Evolutionary conservation across 2,888 invertebrate species (phyloP), one percentile per base, ranked within the genome.

Genomic region (Syrphus vitripennis): DNA sequence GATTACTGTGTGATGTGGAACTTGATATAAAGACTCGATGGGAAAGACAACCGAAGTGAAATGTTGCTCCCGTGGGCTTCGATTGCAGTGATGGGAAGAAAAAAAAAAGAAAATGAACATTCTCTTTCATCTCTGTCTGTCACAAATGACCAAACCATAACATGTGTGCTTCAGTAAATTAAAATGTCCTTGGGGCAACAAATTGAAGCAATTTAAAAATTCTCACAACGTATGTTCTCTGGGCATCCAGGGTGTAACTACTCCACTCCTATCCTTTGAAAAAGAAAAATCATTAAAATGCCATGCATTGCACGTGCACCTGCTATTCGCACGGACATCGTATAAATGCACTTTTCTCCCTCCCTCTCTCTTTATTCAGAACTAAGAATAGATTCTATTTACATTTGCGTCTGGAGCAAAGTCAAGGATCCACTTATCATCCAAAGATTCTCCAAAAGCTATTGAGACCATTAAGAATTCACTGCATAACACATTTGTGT

Each of bases 401-500:
- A 34, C 71, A 67, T 53, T n/a, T 65, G 50, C 34, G 37, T 70
- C 65, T 67, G 79, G 37, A 48, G 4, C 7, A 48, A 14, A 55
- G 61, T 70, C 45, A 69, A 74, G 63, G 21, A 75, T 79, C 71
- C 67, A 80, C 79, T 80, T 80, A 81, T 81, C 81, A 67, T 77
- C 45, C 14, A 31, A 59, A 67, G 70, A 72, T 59, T 59, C 34
- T 63, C 26, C 65, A 59, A 42, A n/a, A 55, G 71, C 70, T 57
- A 70, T 82, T 57, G 63, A 57, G 31, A 71, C 31, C 86, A 86
- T 86, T 86, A 74, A 86, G 16, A 70, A 78, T 78, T 72, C 86
- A 65, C 10, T 26, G 37, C 67, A 69, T 50, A 67, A n/a, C 65
- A 50, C 19, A 50, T 76, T 71, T 65, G 70, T 37, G 72, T 76